These are phyloP conservation scores for Baronia brevicornis DNA, from an alignment of 2,888 invertebrate species.

Conservation along the genomic window DNA sequence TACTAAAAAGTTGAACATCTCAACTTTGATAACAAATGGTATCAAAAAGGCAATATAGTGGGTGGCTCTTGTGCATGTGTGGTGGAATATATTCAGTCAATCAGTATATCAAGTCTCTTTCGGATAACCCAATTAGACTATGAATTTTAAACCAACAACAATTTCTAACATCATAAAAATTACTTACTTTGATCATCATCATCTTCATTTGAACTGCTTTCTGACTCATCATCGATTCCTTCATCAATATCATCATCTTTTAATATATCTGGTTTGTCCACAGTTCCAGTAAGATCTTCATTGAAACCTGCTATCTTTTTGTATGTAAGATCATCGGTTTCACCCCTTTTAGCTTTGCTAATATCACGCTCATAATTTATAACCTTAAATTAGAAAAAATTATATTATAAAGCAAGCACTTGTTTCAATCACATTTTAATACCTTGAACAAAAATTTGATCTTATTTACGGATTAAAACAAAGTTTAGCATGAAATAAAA, in stretches of 20 bases:
- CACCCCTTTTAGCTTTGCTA: slow-evolving; percentile 83
- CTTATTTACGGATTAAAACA: no score
- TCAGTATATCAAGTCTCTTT: no score
- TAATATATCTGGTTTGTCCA: slow-evolving; percentile 79
- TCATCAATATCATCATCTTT: slow-evolving; percentile 53
- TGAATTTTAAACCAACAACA: no score
- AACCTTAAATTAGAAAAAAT: slow-evolving; percentile 71
- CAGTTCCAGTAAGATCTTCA: slow-evolving; percentile 84
- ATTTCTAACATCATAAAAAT: neutral
- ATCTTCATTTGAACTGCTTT: slow-evolving; percentile 40
- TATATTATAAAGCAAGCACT: neutral
- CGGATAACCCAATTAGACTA: no score
- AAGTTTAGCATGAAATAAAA: no score
- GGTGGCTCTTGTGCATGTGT: no score
- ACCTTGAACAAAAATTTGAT: neutral
- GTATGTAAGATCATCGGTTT: slow-evolving; percentile 84
- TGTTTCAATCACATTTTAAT: no score
- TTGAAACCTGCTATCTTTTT: slow-evolving; percentile 91
- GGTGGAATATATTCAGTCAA: no score
- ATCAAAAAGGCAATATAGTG: no score
- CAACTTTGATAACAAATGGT: no score
- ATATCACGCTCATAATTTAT: slow-evolving; percentile 91
- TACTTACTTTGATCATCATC: slow-evolving; percentile 31
- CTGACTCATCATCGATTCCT: slow-evolving; percentile 44
- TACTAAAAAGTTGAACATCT: no score